phyloP scores from a whole-genome alignment of 1,140 invertebrate species.

The Gryllus bimaculatus region DNA sequence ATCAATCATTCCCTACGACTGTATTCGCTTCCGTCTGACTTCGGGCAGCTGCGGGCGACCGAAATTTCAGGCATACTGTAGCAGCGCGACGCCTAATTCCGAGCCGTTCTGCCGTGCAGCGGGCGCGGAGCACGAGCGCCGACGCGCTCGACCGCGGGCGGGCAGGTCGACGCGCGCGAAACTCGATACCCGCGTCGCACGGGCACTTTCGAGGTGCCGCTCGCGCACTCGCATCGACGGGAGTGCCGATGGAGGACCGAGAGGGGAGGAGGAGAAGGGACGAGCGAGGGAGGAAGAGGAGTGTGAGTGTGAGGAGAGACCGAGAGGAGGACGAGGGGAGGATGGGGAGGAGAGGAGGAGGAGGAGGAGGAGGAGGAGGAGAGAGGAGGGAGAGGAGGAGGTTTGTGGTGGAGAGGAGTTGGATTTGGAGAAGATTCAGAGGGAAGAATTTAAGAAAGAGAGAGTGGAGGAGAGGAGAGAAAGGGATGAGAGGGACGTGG shows the following conservation, averaged over 20 bases:
- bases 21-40: no score
- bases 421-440: not conserved
- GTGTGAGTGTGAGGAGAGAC: not conserved
- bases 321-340: not conserved
- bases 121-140: no score
- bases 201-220: no score
- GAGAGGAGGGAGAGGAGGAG: not conserved
- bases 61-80: no score
- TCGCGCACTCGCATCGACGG: no score
- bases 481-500: not conserved
- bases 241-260: not conserved
- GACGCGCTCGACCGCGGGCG: no score
- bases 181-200: no score
- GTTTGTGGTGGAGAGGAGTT: not conserved
- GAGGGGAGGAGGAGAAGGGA: conserved; percentile 7
- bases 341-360: not conserved
- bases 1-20: no score
- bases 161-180: no score
- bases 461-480: not conserved
- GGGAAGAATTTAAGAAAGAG: not conserved
- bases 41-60: no score
- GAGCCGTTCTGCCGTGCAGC: no score
- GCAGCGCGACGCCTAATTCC: no score
- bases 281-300: not conserved
- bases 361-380: not conserved